Evolutionary conservation across 2,113 vertebrate species (phyloP), one percentile per base, ranked within the genome.

Genomic region (Chionis minor): DNA sequence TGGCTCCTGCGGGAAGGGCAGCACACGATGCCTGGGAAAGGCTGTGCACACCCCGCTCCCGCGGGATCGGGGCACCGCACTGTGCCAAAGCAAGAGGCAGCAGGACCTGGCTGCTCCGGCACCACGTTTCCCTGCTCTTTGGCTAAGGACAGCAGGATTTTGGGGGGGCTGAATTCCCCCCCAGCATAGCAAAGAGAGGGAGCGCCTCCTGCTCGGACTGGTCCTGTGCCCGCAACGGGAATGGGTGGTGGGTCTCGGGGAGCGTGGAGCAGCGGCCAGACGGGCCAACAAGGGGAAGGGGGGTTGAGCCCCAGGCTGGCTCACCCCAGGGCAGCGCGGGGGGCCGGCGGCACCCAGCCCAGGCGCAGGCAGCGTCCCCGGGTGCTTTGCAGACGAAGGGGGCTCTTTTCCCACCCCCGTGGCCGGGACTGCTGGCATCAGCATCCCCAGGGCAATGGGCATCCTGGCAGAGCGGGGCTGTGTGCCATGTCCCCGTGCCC

Each of bases 171-270:
- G 28, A 24, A 33, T 4, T 38, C 38, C 28, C 2, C 11, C 3
- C 11, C 2, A 0, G 3, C 6, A 1, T 2, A 30, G 71, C 10
- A 19, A 51, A 79, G 10, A 0, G 0, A 3, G 63, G 35, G 15
- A 51, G 38, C 35, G 19, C 12, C 38, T 35, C 42, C 47, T 56
- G 51, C 78, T 81, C 8, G 0, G 6, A 0, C 55, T 13, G 35
- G 23, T 8, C 14, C 56, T 11, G 1, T 3, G 30, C 23, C 55
- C 4, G 0, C 42, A 10, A 26, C 40, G 54, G 26, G 52, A 77
- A 11, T 0, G 30, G 58, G 47, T 0, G 3, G 42, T 14, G 35
- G 17, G 12, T 65, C 30, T 44, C 23, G 16, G 44, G 24, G 20
- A 66, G 24, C 11, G 0, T 2, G 28, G 12, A 35, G 3, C 9